Percentiles rank a stretch among this genome's conserved stretches.
Evolutionary conservation across 2,113 vertebrate genomes (phyloP).

Genomic region (Oostethus manadensis): DNA sequence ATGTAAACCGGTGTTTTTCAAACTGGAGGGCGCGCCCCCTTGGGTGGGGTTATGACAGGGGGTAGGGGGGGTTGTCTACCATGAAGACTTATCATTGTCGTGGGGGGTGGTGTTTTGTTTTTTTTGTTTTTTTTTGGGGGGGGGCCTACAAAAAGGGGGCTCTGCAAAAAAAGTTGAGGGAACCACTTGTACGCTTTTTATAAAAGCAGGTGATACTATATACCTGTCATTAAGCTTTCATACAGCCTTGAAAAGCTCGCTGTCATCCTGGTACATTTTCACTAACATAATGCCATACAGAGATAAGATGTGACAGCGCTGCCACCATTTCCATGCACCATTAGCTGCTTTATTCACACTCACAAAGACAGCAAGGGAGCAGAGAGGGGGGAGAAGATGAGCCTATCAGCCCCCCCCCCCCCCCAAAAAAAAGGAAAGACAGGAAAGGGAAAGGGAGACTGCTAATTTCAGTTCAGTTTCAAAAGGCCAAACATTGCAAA

Average conservation of each 20-base stretch:
- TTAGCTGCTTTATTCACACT: conserved; percentile 62
- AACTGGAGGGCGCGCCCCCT: too few relatives aligned
- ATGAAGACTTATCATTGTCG: too few relatives aligned
- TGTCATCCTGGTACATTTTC: conserved; percentile 39
- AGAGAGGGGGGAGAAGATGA: conserved; percentile 41
- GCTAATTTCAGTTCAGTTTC: conserved; percentile 36
- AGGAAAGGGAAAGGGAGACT: conserved; percentile 12
- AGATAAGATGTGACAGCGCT: conserved; percentile 38
- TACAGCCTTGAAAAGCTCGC: conserved; percentile 2
- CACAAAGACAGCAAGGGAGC: conserved; percentile 43
- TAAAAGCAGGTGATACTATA: background rate
- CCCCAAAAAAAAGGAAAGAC: conserved; percentile 11
- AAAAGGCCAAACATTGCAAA: conserved; percentile 20
- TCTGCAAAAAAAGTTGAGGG: too few relatives aligned
- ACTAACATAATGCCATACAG: conserved; percentile 32
- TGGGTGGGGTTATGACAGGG: too few relatives aligned
- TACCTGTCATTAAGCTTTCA: conserved; percentile 5
- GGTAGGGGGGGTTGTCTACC: too few relatives aligned
- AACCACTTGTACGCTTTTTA: too few relatives aligned
- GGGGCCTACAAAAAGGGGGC: too few relatives aligned
- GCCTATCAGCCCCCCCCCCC: conserved; percentile 36
- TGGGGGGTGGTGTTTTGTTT: too few relatives aligned
- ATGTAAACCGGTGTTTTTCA: too few relatives aligned
- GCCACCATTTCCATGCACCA: conserved; percentile 58
- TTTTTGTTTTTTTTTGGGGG: too few relatives aligned